Conservation (phyloP, 2,888 invertebrate species). For the Eustalomyia histrio region DNA sequence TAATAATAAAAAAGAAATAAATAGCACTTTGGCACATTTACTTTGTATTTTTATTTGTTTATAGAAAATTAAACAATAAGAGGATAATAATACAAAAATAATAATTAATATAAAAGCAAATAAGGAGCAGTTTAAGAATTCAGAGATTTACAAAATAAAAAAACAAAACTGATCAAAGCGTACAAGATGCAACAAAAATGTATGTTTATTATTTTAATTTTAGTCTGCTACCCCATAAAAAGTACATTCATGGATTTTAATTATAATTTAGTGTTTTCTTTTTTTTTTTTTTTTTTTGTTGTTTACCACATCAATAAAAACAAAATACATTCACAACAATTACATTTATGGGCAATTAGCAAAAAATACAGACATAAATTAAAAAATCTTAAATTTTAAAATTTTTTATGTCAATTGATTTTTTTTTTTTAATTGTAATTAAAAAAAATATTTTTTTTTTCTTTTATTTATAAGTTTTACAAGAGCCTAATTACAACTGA, state of each 20-base stretch:
- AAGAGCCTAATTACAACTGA: not conserved
- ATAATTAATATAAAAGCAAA: constrained; percentile 34
- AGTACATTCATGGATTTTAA: constrained; percentile 58
- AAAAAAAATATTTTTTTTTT: not conserved
- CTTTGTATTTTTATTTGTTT: constrained; percentile 64
- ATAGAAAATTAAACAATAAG: constrained; percentile 51
- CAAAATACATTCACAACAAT: constrained; percentile 48
- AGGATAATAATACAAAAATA: constrained; percentile 12
- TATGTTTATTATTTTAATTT: constrained; percentile 67
- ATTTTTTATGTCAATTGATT: not conserved
- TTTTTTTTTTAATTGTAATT: too few species aligned
- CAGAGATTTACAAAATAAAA: constrained; percentile 50
- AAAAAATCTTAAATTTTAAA: not conserved
- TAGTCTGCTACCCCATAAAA: constrained; percentile 80
- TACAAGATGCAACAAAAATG: constrained; percentile 63
- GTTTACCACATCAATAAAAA: constrained; percentile 58
- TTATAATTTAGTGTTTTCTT: constrained; percentile 29
- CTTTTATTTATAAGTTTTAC: too few species aligned
- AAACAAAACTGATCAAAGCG: constrained; percentile 56
- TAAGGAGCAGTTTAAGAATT: constrained; percentile 55
- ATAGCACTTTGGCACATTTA: constrained; percentile 54
- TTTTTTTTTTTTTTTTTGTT: constrained; percentile 1
- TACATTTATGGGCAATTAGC: constrained; percentile 39
- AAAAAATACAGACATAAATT: constrained; percentile 15
- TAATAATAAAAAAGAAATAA: constrained; percentile 29